A percentile compares a stretch with the other conserved stretches of the same genome.
Conservation (phyloP, 2,888 invertebrate species). For the Cremastinae sp. region DNA sequence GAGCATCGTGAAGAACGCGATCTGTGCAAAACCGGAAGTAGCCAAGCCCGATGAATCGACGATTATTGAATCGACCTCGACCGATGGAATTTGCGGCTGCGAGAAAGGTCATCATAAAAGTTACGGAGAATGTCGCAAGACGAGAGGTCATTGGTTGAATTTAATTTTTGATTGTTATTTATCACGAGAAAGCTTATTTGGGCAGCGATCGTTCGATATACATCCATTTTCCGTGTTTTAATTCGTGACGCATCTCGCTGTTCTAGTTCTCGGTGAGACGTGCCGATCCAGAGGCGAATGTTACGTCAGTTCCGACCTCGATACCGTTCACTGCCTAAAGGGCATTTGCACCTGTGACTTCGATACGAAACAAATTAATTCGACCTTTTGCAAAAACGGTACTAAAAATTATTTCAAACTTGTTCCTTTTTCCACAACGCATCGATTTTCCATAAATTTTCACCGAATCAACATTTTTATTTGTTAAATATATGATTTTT, state of each 20-base stretch:
- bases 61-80: neutral
- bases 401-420: too few relatives aligned
- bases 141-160: conserved; percentile 44
- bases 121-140: conserved; percentile 38
- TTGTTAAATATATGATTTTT: conserved; percentile 1
- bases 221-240: conserved; percentile 28
- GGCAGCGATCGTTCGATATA: neutral
- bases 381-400: conserved; percentile 49
- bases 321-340: conserved; percentile 60
- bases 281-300: conserved; percentile 69
- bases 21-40: conserved; percentile 19
- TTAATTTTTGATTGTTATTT: conserved; percentile 37
- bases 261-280: conserved; percentile 67
- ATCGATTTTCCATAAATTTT: neutral
- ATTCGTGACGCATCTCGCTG: conserved; percentile 36
- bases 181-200: conserved; percentile 21
- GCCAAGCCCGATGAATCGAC: conserved; percentile 7
- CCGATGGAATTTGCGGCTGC: conserved; percentile 40
- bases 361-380: conserved; percentile 23
- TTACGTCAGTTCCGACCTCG: conserved; percentile 60
- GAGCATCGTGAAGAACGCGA: conserved; percentile 50
- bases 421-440: conserved; percentile 9
- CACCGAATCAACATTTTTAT: neutral
- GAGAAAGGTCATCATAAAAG: conserved; percentile 33
- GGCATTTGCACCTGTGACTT: conserved; percentile 62